Evolutionary conservation across 2,113 vertebrate species (phyloP).

Genomic region (Uria lomvia): DNA sequence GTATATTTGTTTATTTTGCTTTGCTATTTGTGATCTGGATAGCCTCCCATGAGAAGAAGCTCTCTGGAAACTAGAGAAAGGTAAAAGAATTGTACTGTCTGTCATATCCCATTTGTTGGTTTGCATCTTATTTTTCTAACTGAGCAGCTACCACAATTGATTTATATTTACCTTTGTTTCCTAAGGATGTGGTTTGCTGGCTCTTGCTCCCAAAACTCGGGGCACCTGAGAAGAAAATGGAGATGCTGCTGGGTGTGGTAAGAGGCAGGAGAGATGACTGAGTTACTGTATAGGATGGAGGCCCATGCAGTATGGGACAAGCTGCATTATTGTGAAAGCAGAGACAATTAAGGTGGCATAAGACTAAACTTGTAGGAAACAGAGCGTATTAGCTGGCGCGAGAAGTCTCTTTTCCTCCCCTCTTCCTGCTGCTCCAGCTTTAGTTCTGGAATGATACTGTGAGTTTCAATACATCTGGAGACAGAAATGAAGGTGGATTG

Average conservation of each 20-base stretch:
- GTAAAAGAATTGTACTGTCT: not conserved
- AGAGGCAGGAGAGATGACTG: not conserved
- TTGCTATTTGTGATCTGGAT: not conserved
- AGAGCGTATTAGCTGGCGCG: fast-evolving
- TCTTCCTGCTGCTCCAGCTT: not conserved
- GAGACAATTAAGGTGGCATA: not conserved
- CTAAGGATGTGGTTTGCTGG: not conserved
- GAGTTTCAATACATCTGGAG: not conserved
- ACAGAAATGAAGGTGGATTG: not conserved
- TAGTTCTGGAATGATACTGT: not conserved
- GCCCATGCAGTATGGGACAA: not conserved
- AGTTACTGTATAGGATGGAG: not conserved
- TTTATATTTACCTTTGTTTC: not conserved
- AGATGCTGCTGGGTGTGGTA: not conserved
- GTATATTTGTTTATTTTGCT: not conserved
- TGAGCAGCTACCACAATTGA: not conserved
- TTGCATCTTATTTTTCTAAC: not conserved
- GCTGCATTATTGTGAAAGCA: not conserved
- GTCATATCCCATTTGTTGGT: not conserved
- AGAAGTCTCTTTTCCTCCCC: not conserved
- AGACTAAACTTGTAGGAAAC: not conserved
- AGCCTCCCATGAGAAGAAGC: not conserved
- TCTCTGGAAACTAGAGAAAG: not conserved
- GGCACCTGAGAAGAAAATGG: not conserved
- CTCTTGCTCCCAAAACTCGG: not conserved